Percentiles rank a stretch among this genome's conserved stretches.
phyloP scores from a whole-genome alignment of 1,140 invertebrate genomes.

The Drosophila yakuba region DNA sequence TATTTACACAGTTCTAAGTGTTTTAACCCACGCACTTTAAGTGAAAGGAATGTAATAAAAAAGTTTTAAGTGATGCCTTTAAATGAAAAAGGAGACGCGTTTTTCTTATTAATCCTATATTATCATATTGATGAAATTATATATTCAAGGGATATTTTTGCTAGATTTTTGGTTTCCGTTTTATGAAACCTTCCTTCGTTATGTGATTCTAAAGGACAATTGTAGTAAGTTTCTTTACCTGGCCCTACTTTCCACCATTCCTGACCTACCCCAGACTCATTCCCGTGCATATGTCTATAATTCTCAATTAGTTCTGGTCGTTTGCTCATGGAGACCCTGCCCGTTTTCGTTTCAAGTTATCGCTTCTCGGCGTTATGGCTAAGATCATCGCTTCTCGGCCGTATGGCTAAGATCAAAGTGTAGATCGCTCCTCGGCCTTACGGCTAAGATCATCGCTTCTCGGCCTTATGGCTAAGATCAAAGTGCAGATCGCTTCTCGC shows the following conservation, averaged over 20 bases:
- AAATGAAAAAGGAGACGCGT: too few species aligned
- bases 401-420: too few species aligned
- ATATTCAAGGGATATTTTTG: too few species aligned
- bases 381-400: too few species aligned
- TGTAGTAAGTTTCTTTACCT: neutral
- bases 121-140: too few species aligned
- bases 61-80: constrained; percentile 8
- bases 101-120: too few species aligned
- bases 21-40: constrained; percentile 10
- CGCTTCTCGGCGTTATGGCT: constrained; percentile 71
- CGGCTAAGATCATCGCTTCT: too few species aligned
- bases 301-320: constrained; percentile 15
- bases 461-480: too few species aligned
- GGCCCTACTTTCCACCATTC: neutral
- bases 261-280: neutral
- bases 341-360: constrained; percentile 67
- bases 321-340: neutral
- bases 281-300: neutral
- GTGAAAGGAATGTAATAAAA: neutral
- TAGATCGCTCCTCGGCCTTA: too few species aligned
- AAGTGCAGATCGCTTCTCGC: too few species aligned
- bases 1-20: constrained; percentile 6
- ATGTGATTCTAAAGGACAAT: neutral
- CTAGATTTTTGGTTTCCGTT: too few species aligned
- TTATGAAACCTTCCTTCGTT: too few species aligned